A percentile compares a stretch with the other conserved stretches of the same genome.
These are phyloP conservation scores for Notamacropus eugenii DNA, from an alignment of 2,797 vertebrate genomes.

Conservation along the genomic window DNA sequence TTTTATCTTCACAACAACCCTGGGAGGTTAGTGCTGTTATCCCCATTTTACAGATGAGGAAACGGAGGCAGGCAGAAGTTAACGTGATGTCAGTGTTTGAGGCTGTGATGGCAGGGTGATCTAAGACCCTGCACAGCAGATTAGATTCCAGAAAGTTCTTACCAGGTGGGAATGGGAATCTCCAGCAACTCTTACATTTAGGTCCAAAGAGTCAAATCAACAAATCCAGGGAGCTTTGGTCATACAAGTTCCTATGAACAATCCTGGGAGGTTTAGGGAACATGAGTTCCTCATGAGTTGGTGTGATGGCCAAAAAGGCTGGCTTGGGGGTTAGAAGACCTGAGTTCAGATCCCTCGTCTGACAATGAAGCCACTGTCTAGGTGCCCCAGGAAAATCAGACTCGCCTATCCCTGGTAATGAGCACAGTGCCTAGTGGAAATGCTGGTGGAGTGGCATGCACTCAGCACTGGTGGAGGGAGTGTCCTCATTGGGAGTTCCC, in stretches of 20 bases:
- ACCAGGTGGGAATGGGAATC: background rate
- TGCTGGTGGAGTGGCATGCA: background rate
- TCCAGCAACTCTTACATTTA: background rate
- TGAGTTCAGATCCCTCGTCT: background rate
- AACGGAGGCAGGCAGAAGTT: background rate
- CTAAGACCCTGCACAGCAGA: background rate
- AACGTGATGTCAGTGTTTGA: background rate
- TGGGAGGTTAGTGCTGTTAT: background rate
- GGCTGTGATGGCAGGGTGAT: background rate
- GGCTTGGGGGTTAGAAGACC: background rate
- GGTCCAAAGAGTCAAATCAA: background rate
- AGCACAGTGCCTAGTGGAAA: background rate
- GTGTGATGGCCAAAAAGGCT: background rate
- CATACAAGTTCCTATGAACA: background rate
- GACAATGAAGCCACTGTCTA: no score
- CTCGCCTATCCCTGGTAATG: rapidly evolving
- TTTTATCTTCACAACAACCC: background rate
- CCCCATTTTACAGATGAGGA: background rate
- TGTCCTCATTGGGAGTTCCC: background rate
- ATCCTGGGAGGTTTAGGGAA: background rate
- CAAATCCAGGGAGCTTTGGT: background rate
- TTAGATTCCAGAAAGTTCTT: background rate
- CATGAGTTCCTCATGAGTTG: background rate
- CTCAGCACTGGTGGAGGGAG: background rate
- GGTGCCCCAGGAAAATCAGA: background rate